A percentile compares a stretch with the other conserved stretches of the same genome.
Conservation (phyloP, 2,888 invertebrate genomes). For the Agrochola macilenta region DNA sequence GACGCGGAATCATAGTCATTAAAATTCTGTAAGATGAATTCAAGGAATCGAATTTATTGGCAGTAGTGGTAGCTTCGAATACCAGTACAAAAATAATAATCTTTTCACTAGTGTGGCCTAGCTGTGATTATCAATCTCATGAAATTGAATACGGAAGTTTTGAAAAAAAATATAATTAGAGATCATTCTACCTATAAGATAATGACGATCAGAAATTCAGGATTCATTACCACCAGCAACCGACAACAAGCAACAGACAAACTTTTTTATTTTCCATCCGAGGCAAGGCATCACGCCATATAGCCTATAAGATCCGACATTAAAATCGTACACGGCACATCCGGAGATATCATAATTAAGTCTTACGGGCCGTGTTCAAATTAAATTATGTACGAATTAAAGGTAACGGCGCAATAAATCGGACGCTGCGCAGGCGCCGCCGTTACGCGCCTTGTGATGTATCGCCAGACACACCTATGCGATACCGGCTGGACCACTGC, state of each 20-base stretch:
- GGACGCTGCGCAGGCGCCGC: slow-evolving; percentile 79
- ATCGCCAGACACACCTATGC: slow-evolving; percentile 73
- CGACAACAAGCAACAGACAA: slow-evolving; percentile 31
- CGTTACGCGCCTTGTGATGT: slow-evolving; percentile 80
- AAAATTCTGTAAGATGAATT: slow-evolving; percentile 17
- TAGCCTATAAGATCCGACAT: slow-evolving; percentile 55
- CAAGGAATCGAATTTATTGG: slow-evolving; percentile 18
- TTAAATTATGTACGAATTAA: slow-evolving; percentile 88
- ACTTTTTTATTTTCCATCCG: slow-evolving; percentile 35
- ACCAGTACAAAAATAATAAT: neutral
- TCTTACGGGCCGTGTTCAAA: slow-evolving; percentile 83
- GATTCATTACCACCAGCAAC: slow-evolving; percentile 43
- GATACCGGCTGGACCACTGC: slow-evolving; percentile 58
- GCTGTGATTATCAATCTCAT: neutral
- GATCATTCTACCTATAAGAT: neutral
- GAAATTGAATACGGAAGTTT: neutral
- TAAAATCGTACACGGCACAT: slow-evolving; percentile 67
- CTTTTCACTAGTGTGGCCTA: too few species aligned
- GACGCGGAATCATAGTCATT: slow-evolving; percentile 40
- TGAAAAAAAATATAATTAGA: neutral
- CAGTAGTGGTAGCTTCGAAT: neutral
- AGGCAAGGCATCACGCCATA: slow-evolving; percentile 41
- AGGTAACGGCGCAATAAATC: slow-evolving; percentile 84
- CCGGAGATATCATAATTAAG: slow-evolving; percentile 86
- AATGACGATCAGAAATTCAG: slow-evolving; percentile 23